These are phyloP conservation scores for Papilio machaon DNA, from an alignment of 1,140 invertebrate genomes.

Conservation along the genomic window DNA sequence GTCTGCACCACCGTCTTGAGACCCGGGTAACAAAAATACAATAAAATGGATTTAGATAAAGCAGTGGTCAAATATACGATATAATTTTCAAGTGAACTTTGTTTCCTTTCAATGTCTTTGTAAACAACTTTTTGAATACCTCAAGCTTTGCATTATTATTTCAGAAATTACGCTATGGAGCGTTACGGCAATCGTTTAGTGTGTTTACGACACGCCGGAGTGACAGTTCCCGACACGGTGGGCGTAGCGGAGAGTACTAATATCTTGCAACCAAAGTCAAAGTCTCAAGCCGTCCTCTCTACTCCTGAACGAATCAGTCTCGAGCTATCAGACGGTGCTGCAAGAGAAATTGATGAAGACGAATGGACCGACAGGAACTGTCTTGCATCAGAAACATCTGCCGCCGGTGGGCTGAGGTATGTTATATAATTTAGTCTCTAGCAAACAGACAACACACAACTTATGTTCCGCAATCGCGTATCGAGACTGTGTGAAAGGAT, in stretches of 20 bases:
- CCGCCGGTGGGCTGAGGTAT: slow-evolving; percentile 86
- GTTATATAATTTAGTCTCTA: neutral
- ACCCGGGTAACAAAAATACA: slow-evolving; percentile 56
- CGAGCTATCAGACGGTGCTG: slow-evolving; percentile 84
- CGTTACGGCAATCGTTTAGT: slow-evolving; percentile 66
- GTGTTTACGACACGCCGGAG: slow-evolving; percentile 66
- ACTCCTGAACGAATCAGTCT: slow-evolving; percentile 89
- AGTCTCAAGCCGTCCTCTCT: slow-evolving; percentile 42
- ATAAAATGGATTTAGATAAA: neutral
- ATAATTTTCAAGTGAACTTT: neutral
- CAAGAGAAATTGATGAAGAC: slow-evolving; percentile 94
- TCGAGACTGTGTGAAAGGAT: too few relatives aligned
- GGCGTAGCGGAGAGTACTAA: slow-evolving; percentile 25
- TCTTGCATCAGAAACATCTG: slow-evolving; percentile 85
- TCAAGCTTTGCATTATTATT: neutral
- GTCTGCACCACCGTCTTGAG: slow-evolving; percentile 68
- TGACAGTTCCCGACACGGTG: slow-evolving; percentile 48
- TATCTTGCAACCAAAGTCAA: slow-evolving; percentile 76
- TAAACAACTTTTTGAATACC: neutral
- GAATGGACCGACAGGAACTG: slow-evolving; percentile 97
- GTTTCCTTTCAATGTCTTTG: neutral
- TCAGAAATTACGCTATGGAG: slow-evolving; percentile 71
- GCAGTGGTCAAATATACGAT: neutral
- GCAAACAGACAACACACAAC: too few relatives aligned
- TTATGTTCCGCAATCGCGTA: too few relatives aligned